Evolutionary conservation across 2,113 vertebrate genomes (phyloP).

Genomic region (Alligator mississippiensis): DNA sequence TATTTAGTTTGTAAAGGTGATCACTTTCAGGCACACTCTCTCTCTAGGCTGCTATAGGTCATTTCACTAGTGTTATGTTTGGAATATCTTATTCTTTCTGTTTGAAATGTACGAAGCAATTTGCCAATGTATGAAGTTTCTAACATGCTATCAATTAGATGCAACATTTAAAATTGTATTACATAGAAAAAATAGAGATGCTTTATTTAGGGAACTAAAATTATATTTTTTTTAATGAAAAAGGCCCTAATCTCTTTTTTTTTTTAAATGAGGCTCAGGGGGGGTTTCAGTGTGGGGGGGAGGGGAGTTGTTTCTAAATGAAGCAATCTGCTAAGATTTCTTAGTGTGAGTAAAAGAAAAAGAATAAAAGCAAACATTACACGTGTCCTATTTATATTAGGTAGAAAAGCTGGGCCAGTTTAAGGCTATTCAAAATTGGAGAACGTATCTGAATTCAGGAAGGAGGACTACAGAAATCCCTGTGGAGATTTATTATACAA

Average conservation of each 20-base stretch:
- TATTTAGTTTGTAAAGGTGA: neutral
- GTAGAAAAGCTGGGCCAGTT: neutral
- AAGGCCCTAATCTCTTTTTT: neutral
- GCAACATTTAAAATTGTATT: neutral
- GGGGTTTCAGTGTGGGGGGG: neutral
- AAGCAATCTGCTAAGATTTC: neutral
- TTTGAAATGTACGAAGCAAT: neutral
- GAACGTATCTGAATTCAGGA: neutral
- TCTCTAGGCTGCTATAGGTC: neutral
- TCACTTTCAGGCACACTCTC: neutral
- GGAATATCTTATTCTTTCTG: neutral
- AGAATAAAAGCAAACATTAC: neutral
- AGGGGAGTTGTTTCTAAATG: neutral
- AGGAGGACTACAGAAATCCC: neutral
- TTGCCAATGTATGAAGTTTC: neutral
- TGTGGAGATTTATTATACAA: neutral
- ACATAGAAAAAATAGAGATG: neutral
- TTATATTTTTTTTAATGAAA: no score
- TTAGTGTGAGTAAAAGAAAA: neutral
- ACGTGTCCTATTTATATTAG: neutral
- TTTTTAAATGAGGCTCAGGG: constrained; percentile 19
- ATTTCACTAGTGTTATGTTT: neutral
- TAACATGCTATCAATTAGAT: neutral
- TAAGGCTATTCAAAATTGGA: neutral
- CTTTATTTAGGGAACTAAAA: constrained; percentile 8